These are phyloP conservation scores for Stegophylla sp. DNA, from an alignment of 2,888 invertebrate species.

Conservation along the genomic window DNA sequence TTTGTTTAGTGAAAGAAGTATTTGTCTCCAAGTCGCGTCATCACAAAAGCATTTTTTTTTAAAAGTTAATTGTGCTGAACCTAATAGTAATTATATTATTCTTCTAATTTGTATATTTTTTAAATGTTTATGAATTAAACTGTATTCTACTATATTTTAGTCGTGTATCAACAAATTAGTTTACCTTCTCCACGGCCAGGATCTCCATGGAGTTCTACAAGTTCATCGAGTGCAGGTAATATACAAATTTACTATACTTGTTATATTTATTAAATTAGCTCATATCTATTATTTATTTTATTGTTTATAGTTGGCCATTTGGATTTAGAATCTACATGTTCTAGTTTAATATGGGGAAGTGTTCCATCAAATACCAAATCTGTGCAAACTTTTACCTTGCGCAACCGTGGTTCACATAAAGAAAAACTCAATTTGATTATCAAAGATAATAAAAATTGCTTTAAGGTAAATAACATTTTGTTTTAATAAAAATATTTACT, in stretches of 20 bases:
- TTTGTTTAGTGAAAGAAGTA: constrained; percentile 35
- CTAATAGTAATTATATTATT: constrained; percentile 23
- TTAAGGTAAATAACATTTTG: constrained; percentile 45
- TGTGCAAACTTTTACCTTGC: constrained; percentile 59
- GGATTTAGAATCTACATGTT: constrained; percentile 60
- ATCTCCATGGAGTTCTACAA: constrained; percentile 55
- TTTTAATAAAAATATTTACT: background rate
- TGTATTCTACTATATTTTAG: constrained; percentile 27
- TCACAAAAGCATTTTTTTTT: constrained; percentile 47
- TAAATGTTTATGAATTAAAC: background rate
- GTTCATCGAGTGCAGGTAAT: constrained; percentile 51
- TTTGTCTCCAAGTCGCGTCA: constrained; percentile 42
- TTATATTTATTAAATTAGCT: background rate
- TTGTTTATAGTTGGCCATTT: constrained; percentile 56
- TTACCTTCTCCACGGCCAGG: constrained; percentile 26
- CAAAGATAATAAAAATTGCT: constrained; percentile 55
- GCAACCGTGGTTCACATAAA: constrained; percentile 59
- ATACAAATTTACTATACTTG: background rate
- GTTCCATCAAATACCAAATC: constrained; percentile 57
- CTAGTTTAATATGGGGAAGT: constrained; percentile 59
- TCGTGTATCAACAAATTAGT: constrained; percentile 14
- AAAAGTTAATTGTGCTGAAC: constrained; percentile 27
- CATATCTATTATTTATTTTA: background rate
- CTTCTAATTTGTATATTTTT: background rate
- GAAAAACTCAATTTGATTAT: constrained; percentile 59